Evolutionary conservation across 2,113 vertebrate genomes (phyloP), one percentile per base, ranked within the genome.

Genomic region (Grantiella picta): DNA sequence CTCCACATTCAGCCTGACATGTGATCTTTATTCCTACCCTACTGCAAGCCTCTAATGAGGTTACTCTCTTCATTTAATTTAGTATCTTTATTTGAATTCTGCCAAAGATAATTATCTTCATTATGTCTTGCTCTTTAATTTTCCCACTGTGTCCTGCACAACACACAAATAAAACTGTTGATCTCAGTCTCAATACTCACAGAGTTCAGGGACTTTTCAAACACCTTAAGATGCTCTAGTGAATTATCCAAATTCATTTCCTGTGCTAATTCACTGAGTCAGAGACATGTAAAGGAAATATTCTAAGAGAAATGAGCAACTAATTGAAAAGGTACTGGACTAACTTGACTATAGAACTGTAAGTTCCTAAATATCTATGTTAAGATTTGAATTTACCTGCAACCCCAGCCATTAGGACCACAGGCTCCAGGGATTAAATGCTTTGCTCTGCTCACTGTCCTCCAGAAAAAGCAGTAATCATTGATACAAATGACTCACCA

Each of bases 401-500:
- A 86, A 33, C 36, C 28, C 27, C 36, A 94, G 28, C 44, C 35
- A 22, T 21, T 22, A 77, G 16, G 29, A 35, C 31, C 35, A 63
- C 0, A 63, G 6, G 8, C 17, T 77, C 27, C n/a, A 68, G 47
- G 33, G 31, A 86, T 81, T 70, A 50, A 86, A 61, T 42, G 11
- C 19, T 60, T 22, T 29, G 11, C 22, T 64, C 28, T 70, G 44
- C n/a, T 40, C 7, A 2, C 11, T 19, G 29, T 45, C 49, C 35
- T 42, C 27, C 0, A 0, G 24, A 50, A 63, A 44, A 20, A 47
- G 29, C 5, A 90, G 1, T 9, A 78, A 52, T 45, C 16, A 18
- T 15, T 19, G 66, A 63, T 3, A 70, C 2, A 56, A 72, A 50
- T 3, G 8, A 38, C 40, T 82, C 21, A 90, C 12, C 21, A 60